Evolutionary conservation across 2,797 vertebrate genomes (phyloP).

Genomic region (Muscicapa comitata): DNA sequence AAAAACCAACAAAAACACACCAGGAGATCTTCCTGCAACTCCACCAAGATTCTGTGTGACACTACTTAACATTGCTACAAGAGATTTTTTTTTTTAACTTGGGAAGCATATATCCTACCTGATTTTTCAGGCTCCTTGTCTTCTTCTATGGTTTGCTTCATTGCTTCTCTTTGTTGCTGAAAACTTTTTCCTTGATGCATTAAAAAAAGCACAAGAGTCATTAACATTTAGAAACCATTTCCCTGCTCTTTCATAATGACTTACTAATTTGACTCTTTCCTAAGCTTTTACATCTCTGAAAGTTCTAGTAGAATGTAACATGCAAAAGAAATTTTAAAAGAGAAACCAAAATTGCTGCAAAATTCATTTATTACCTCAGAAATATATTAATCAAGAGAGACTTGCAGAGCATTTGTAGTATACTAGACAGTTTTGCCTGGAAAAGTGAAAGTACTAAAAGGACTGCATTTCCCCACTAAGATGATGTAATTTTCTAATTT

Average conservation of each 20-base stretch:
- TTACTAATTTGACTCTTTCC: background rate
- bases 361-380: background rate
- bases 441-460: background rate
- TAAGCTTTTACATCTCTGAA: background rate
- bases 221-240: background rate
- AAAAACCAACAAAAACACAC: background rate
- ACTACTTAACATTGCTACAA: background rate
- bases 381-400: background rate
- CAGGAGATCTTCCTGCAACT: background rate
- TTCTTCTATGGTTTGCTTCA: slow-evolving; percentile 92
- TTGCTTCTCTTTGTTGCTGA: slow-evolving; percentile 96
- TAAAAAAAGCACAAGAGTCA: background rate
- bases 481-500: background rate
- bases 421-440: background rate
- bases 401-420: background rate
- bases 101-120: slow-evolving; percentile 57
- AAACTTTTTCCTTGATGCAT: slow-evolving; percentile 88
- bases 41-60: background rate
- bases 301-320: background rate
- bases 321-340: background rate
- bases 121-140: slow-evolving; percentile 90
- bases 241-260: background rate
- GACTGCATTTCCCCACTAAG: background rate
- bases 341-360: background rate
- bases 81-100: background rate